Base-by-base conservation (phyloP, 2,888 invertebrate genomes). In the Scaptomyza polygonia region DNA sequence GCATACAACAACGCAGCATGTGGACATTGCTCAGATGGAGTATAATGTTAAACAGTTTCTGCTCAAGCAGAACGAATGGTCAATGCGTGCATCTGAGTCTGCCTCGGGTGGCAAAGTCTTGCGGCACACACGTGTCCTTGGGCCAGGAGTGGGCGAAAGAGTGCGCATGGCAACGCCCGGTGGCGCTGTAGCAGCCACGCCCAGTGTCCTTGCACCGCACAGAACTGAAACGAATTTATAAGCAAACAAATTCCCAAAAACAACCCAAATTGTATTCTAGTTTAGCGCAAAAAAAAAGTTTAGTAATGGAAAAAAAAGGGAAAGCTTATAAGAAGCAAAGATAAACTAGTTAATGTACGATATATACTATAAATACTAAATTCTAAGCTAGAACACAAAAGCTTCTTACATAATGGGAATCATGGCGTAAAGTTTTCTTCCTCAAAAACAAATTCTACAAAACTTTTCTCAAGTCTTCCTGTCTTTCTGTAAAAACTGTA, bases 31-130 rank as follows among this genome's bases (percentile, higher is more conserved):
- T 18, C 93, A 95, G 88, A 95, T 95, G 95, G 95, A 95, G 88
- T 95, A 95, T 86, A 95, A 95, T 89, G 95, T 95, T n/a, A 95
- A 95, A 90, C 94, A 95, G 89, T 95, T 95, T 90, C 91, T 95
- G 78, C 92, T 95, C 88, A 95, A 95, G 74, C 92, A 92, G 57
- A 92, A 92, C 59, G 92, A 92, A 75, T 92, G 92, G 92, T 92
- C 92, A 5, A 91, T 91, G 88, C 88, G 90, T 12, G 83, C 78
- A 9, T 32, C 48, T 12, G 48, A 76, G n/a, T 47, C 74, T 42
- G 58, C 64, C n/a, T 34, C 73, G 39, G 56, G 63, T 16, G 42
- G 67, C 14, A 42, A 44, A 30, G 59, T 79, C 1, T 36, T 88
- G 64, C 67, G 86, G 16, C 89, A 89, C 25, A 79, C 86, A 12